Base-by-base conservation (phyloP, 2,888 invertebrate genomes). In the Helleia helle region DNA sequence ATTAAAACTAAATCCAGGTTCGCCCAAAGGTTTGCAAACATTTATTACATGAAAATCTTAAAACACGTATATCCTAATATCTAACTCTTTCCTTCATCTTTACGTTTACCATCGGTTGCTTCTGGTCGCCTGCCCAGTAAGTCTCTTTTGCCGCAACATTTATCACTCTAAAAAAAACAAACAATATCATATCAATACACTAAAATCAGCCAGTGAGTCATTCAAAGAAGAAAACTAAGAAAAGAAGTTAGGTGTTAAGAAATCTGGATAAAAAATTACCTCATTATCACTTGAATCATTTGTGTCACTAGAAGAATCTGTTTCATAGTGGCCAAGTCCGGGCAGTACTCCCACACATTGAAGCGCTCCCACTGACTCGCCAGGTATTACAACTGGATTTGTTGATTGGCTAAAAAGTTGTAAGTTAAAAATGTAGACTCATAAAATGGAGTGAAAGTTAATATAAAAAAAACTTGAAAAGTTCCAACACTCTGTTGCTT, bases 341-440 rank as follows among this genome's bases (percentile, higher is more conserved):
- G 96, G 95, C 42, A 96, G 75, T 38, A 95, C 89, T 1, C 91
- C 96, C 43, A 94, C 88, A 58, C 93, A 93, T 24, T 86, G 87
- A 47, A 92, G 58, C 3, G 81, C 85, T 1, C 86, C 72, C 15
- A 47, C 5, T 3, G 42, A 42, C 22, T 47, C 44, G 1, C 43
- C 17, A 8, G 47, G n/a, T n/a, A 40, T 38, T 5, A 34, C 40
- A 7, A 11, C 12, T 9, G 24, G 24, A 22, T 13, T 39, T 13
- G 24, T n/a, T 11, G 15, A 15, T 22, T 22, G 22, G 6, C 22
- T 22, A 22, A 22, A 22, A 22, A 22, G 8, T 22, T 4, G 1
- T 15, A 14, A 4, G 31, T 15, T 7, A 30, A 9, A 7, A 13
- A 3, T 30, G 4, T 15, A 8, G 14, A n/a, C n/a, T n/a, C n/a